Conservation (phyloP, 2,113 vertebrate species). For the Circaetus cinerascens region DNA sequence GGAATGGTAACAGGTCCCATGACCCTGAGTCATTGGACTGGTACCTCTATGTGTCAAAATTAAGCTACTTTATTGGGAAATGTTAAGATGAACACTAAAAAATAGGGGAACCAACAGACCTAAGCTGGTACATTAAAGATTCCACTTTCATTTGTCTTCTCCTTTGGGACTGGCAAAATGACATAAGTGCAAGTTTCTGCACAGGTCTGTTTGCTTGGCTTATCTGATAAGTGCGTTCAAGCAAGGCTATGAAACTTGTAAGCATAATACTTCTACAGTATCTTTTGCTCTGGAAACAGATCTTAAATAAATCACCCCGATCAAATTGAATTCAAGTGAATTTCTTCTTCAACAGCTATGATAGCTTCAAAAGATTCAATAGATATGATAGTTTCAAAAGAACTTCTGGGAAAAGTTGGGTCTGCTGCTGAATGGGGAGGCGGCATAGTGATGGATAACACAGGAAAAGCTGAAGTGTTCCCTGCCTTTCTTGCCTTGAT, state of each 20-base stretch:
- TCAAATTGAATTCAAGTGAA: background rate
- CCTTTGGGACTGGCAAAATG: background rate
- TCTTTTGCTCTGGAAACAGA: background rate
- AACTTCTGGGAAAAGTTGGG: background rate
- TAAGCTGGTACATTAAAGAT: background rate
- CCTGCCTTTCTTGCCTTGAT: background rate
- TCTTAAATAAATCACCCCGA: background rate
- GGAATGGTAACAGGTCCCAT: background rate
- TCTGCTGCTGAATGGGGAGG: background rate
- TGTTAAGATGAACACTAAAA: background rate
- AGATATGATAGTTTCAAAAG: rapidly evolving
- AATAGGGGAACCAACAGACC: background rate
- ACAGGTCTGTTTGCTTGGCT: background rate
- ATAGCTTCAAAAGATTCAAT: background rate
- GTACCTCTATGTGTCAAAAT: background rate
- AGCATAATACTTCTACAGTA: background rate
- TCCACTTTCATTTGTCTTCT: background rate
- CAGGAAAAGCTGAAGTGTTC: background rate
- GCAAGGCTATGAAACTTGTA: background rate
- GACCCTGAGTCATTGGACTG: background rate
- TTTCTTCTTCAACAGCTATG: background rate
- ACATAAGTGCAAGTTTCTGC: background rate
- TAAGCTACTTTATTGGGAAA: background rate
- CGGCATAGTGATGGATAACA: rapidly evolving
- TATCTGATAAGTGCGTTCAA: background rate